A percentile compares a stretch with the other conserved stretches of the same genome.
Conservation (phyloP, 2,888 invertebrate species). For the Anthrax anthrax region DNA sequence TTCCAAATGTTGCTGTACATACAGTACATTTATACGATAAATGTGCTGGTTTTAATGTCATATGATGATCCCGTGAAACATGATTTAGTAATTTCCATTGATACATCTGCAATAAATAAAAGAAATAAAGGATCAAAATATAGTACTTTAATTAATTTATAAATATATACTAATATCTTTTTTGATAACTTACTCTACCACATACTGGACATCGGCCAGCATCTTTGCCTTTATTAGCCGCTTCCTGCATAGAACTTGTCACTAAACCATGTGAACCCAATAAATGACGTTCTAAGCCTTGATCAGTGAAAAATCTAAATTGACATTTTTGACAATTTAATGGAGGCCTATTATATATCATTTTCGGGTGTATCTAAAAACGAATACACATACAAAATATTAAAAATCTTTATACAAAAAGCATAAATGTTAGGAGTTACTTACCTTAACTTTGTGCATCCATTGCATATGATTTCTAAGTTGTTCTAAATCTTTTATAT, state of each 20-base stretch:
- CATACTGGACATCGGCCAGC: constrained; percentile 90
- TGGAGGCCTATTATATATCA: constrained; percentile 89
- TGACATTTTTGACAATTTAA: constrained; percentile 93
- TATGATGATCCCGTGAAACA: constrained; percentile 80
- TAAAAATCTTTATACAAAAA: no score
- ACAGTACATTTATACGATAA: constrained; percentile 91
- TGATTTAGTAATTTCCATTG: constrained; percentile 88
- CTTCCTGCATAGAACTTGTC: constrained; percentile 90
- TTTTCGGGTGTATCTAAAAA: constrained; percentile 72
- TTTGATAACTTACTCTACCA: constrained; percentile 55
- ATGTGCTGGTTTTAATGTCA: constrained; percentile 84
- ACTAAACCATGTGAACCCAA: constrained; percentile 88
- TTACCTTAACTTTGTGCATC: constrained; percentile 84
- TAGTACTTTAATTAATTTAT: no score
- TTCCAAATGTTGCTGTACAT: constrained; percentile 85
- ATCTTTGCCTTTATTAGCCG: constrained; percentile 88
- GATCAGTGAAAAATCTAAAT: constrained; percentile 92
- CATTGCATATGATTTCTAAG: constrained; percentile 93
- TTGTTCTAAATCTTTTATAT: constrained; percentile 89
- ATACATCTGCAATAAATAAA: constrained; percentile 51
- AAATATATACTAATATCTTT: not conserved
- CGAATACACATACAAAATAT: not conserved
- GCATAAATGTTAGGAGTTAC: not conserved
- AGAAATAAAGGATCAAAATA: constrained; percentile 1
- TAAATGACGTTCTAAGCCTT: constrained; percentile 89